These are phyloP conservation scores for Proales similis DNA, from an alignment of 1,140 invertebrate genomes.

Conservation along the genomic window DNA sequence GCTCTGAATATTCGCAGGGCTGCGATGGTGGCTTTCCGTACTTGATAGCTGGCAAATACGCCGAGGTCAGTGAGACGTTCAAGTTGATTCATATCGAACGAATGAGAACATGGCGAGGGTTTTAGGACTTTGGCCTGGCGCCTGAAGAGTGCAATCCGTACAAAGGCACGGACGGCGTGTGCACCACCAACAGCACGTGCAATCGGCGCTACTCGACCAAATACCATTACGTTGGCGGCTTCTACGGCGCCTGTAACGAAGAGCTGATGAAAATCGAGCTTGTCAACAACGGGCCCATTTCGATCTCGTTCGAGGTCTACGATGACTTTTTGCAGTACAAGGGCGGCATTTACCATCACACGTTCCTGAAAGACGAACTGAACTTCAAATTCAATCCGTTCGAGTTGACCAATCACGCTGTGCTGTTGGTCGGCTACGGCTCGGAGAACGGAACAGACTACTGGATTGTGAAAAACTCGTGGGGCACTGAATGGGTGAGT, in stretches of 20 bases:
- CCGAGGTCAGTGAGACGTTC: conserved; percentile 41
- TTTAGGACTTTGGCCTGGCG: conserved; percentile 57
- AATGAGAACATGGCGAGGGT: neutral
- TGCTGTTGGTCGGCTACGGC: conserved; percentile 51
- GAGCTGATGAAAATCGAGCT: conserved; percentile 55
- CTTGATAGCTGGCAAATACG: conserved; percentile 56
- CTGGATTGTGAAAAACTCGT: conserved; percentile 55
- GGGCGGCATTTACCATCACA: conserved; percentile 39
- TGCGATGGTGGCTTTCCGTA: conserved; percentile 58
- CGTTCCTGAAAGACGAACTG: conserved; percentile 20
- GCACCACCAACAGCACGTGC: conserved; percentile 44
- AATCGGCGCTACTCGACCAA: conserved; percentile 52
- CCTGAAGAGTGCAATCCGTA: conserved; percentile 56
- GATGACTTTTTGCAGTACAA: conserved; percentile 41
- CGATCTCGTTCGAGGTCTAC: conserved; percentile 56
- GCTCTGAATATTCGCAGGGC: conserved; percentile 51
- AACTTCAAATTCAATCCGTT: conserved; percentile 39
- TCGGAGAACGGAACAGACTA: conserved; percentile 44
- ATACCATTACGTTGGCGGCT: conserved; percentile 55
- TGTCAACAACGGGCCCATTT: conserved; percentile 56
- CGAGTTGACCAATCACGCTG: conserved; percentile 49
- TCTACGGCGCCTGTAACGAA: conserved; percentile 50
- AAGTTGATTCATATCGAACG: neutral
- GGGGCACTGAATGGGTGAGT: conserved; percentile 58
- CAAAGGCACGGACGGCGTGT: conserved; percentile 45